These are phyloP conservation scores for Drymonia ruficornis DNA, from an alignment of 2,888 invertebrate species.

Conservation along the genomic window DNA sequence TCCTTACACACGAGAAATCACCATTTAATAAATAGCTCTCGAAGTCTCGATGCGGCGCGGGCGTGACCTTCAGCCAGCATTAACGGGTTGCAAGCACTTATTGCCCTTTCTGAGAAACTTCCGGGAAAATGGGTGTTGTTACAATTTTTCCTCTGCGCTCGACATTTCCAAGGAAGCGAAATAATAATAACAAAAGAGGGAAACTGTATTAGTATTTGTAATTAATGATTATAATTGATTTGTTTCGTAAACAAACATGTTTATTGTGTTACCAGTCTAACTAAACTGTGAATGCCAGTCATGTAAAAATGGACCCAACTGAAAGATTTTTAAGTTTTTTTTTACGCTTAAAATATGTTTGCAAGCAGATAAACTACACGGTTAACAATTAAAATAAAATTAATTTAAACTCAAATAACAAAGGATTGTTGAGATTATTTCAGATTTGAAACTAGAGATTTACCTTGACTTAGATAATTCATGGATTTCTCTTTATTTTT, in stretches of 20 bases:
- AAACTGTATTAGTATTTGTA: not conserved
- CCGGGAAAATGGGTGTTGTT: not conserved
- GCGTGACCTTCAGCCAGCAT: constrained; percentile 14
- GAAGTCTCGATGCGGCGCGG: not conserved
- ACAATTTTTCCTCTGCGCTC: not conserved
- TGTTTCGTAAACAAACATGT: not conserved
- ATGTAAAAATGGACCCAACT: no score
- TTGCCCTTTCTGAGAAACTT: not conserved
- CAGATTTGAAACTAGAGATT: not conserved
- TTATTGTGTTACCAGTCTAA: not conserved
- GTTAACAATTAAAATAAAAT: not conserved
- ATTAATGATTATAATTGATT: not conserved
- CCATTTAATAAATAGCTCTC: no score
- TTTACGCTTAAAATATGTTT: not conserved
- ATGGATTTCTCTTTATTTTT: not conserved
- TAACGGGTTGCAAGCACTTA: constrained; percentile 8
- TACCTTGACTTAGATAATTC: not conserved
- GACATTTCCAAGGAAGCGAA: not conserved
- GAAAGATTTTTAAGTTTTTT: no score
- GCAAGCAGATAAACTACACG: not conserved
- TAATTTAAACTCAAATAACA: not conserved
- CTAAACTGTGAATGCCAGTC: no score
- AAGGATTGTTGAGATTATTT: constrained; percentile 2
- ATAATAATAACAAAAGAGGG: not conserved
- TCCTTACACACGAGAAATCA: no score